Percentiles rank a stretch among this genome's conserved stretches.
Conservation (phyloP, 2,113 vertebrate species). For the Ornithorhynchus anatinus region DNA sequence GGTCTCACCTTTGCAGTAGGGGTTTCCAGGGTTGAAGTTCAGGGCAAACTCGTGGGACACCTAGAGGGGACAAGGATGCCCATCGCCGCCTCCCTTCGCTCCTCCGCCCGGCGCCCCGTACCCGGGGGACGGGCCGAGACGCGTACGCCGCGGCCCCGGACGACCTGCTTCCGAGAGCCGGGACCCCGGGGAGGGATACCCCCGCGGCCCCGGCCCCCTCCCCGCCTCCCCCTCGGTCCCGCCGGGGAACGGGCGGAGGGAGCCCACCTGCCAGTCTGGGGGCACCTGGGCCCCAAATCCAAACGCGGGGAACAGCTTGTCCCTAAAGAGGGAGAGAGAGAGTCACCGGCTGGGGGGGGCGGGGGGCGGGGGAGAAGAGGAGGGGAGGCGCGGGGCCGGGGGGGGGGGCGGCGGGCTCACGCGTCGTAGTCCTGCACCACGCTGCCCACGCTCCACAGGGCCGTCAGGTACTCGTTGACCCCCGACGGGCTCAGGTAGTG, state of each 20-base stretch:
- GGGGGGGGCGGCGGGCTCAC: constrained; percentile 66
- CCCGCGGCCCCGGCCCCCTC: not conserved
- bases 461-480: constrained; percentile 87
- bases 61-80: constrained; percentile 60
- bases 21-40: constrained; percentile 88
- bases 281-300: constrained; percentile 93
- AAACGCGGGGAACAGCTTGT: constrained; percentile 92
- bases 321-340: constrained; percentile 66
- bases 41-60: constrained; percentile 92
- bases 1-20: constrained; percentile 85
- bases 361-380: not conserved
- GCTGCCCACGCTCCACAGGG: constrained; percentile 90
- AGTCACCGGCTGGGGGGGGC: not conserved
- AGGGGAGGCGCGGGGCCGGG: too few species aligned
- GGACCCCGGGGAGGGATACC: not conserved
- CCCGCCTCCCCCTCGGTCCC: not conserved
- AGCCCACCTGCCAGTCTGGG: constrained; percentile 84
- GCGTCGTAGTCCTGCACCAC: constrained; percentile 93
- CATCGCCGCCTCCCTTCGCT: not conserved
- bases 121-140: too few species aligned
- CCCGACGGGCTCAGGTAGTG: constrained; percentile 89
- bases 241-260: not conserved
- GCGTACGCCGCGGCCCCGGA: too few species aligned
- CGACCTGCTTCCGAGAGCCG: too few species aligned
- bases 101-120: too few species aligned